Conservation (phyloP, 2,113 vertebrate genomes). For the Paralichthys olivaceus region DNA sequence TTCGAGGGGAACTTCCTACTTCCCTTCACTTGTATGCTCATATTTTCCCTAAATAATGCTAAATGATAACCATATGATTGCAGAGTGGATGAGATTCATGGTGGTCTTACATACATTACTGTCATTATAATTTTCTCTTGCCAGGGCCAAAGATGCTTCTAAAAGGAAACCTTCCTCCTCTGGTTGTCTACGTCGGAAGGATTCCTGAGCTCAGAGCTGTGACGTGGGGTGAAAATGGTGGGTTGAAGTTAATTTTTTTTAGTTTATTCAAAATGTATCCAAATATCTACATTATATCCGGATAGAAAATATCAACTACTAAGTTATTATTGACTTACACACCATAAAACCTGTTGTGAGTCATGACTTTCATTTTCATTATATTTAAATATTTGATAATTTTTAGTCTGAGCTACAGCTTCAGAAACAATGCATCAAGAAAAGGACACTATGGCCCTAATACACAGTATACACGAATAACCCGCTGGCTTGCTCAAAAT, state of each 20-base stretch:
- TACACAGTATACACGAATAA: no score
- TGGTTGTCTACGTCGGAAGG: constrained; percentile 22
- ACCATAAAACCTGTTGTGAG: no score
- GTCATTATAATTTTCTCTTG: not conserved
- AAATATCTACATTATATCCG: no score
- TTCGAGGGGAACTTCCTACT: no score
- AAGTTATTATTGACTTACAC: no score
- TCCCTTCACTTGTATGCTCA: not conserved
- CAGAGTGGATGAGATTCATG: no score
- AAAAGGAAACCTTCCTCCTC: constrained; percentile 1
- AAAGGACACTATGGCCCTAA: no score
- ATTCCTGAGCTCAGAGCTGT: constrained; percentile 6
- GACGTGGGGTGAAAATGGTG: not conserved
- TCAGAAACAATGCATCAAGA: not conserved
- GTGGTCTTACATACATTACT: no score
- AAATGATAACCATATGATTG: not conserved
- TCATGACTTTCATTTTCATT: no score
- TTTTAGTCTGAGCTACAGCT: not conserved
- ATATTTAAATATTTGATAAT: not conserved
- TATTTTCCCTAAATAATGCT: not conserved
- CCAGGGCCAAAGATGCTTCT: constrained; percentile 17
- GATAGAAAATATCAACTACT: no score
- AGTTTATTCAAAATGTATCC: not conserved
- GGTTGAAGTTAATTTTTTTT: not conserved
- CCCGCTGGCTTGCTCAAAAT: no score